phyloP scores from a whole-genome alignment of 2,888 invertebrate species.

The Lutraria lutraria region DNA sequence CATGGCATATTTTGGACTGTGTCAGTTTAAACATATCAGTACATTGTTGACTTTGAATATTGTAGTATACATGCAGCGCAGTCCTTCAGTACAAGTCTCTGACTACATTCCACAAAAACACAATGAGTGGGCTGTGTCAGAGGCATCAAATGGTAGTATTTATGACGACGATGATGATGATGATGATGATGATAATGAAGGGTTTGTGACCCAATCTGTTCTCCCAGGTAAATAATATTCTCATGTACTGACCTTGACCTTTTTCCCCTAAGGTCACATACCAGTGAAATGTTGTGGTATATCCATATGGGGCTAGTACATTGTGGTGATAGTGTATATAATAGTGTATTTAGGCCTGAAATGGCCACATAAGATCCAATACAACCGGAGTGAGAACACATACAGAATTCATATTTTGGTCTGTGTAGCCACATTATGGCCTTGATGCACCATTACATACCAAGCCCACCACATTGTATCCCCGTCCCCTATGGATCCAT shows the following conservation, averaged over 20 bases:
- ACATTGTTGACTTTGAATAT: constrained; percentile 31
- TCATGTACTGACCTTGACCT: neutral
- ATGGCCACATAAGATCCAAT: too few relatives aligned
- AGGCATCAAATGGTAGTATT: constrained; percentile 5
- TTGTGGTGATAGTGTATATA: too few relatives aligned
- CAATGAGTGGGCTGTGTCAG: constrained; percentile 32
- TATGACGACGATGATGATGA: constrained; percentile 19
- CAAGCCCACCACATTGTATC: too few relatives aligned
- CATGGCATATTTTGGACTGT: too few relatives aligned
- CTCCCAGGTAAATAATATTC: constrained; percentile 52
- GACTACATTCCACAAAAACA: constrained; percentile 26
- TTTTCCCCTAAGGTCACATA: neutral
- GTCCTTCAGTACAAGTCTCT: constrained; percentile 2
- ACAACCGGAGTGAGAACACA: too few relatives aligned
- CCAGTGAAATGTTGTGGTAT: neutral
- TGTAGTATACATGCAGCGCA: constrained; percentile 54
- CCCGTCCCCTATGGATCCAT: neutral
- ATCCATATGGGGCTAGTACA: too few relatives aligned
- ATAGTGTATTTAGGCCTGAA: too few relatives aligned
- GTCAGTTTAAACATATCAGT: neutral
- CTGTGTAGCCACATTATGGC: too few relatives aligned
- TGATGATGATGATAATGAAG: constrained; percentile 34
- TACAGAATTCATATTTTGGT: too few relatives aligned
- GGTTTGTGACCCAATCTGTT: constrained; percentile 18
- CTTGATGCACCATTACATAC: too few relatives aligned